Conservation (phyloP, 1,140 invertebrate genomes). For the Diachasmimorpha longicaudata region DNA sequence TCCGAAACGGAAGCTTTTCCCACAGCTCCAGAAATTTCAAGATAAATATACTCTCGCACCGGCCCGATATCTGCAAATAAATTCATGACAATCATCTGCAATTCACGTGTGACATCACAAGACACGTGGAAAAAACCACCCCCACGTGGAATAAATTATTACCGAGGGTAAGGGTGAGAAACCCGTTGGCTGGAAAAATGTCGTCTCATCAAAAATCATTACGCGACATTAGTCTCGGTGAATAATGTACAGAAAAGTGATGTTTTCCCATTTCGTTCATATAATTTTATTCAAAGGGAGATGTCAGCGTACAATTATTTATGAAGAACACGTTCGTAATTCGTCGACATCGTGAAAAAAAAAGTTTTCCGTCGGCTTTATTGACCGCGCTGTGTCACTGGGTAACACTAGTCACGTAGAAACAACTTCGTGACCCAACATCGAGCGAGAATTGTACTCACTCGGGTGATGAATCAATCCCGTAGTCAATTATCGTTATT, state of each 20-base stretch:
- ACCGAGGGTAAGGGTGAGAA: background rate
- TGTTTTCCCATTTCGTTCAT: background rate
- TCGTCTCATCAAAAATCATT: background rate
- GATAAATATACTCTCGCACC: background rate
- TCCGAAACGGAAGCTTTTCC: background rate
- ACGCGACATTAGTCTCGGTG: background rate
- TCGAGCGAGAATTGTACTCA: background rate
- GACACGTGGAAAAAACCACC: background rate
- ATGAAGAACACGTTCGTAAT: background rate
- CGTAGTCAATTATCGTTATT: background rate
- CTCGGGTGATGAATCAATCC: background rate
- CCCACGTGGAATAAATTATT: background rate
- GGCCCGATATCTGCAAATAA: background rate
- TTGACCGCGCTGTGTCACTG: background rate
- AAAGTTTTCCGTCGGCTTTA: background rate
- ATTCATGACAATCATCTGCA: background rate
- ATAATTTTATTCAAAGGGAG: background rate
- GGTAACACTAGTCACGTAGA: constrained; percentile 1
- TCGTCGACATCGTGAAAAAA: background rate
- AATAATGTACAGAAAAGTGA: background rate
- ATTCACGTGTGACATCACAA: background rate
- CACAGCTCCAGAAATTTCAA: background rate
- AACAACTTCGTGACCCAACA: background rate
- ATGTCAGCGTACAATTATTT: background rate
- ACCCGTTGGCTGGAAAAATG: background rate